Evolutionary conservation across 2,797 vertebrate species (phyloP), one percentile per base, ranked within the genome.

Genomic region (Bovichtus variegatus): DNA sequence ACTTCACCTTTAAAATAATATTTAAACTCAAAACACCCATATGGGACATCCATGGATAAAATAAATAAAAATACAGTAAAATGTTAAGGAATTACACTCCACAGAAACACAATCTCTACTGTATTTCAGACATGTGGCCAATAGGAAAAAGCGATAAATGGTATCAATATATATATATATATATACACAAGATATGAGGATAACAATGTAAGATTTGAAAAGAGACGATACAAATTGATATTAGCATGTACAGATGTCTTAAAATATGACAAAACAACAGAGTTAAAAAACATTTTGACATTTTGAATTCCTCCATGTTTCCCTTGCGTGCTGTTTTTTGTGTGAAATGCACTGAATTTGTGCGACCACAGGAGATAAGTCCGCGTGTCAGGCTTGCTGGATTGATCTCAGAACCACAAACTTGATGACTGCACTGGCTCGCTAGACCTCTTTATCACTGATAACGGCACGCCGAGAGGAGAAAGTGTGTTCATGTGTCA

Each of bases 401-500:
- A 79, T 74, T 75, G 82, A 89, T 87, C 79, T 82, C 29, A 21
- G 63, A 74, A 67, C 71, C 50, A 51, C 36, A 64, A 53, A 66
- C 53, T 8, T 65, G 85, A 87, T 67, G 65, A 55, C 46, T 71
- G 25, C 60, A 23, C 15, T 3, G 41, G 64, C 67, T 75, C 57
- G 4, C 44, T 54, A 4, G 77, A 73, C 71, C 76, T 61, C 80
- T 76, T 38, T 80, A 86, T 85, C 83, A 77, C 3, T 78, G 70
- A 84, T 83, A 84, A 72, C 0, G n/a, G 31, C 31, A 49, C 41
- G 1, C 40, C 15, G 70, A 61, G 76, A 59, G 67, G 46, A 62
- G 58, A 75, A 29, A 58, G 71, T 64, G 72, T 44, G 79, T 59
- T 74, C 61, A 15, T 46, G 74, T 84, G 76, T 84, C 83, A 80